These are phyloP conservation scores for Eulemur mongoz DNA, from an alignment of 2,797 vertebrate genomes.

Conservation along the genomic window DNA sequence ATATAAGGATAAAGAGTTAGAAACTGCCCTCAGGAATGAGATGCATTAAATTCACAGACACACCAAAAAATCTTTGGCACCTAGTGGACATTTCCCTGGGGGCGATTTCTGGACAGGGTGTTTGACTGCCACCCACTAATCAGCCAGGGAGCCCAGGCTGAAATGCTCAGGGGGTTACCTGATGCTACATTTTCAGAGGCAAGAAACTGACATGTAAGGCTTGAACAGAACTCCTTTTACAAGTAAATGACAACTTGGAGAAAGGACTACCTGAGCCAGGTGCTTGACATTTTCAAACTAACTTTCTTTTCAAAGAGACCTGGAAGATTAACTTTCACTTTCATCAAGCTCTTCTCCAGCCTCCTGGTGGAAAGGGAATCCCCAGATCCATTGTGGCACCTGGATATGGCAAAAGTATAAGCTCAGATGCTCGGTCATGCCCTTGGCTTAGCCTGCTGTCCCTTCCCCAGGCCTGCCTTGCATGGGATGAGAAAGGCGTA, in stretches of 20 bases:
- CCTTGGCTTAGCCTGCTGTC: background rate
- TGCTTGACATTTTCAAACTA: constrained; percentile 41
- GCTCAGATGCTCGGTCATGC: no score
- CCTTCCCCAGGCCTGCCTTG: background rate
- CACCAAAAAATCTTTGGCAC: background rate
- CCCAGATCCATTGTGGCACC: background rate
- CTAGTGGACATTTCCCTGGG: background rate
- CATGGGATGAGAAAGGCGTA: background rate
- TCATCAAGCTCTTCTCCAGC: background rate
- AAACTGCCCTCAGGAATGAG: background rate
- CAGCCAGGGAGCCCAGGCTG: background rate
- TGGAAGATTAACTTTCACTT: background rate
- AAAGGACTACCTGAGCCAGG: background rate
- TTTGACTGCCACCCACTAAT: background rate
- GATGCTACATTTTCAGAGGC: background rate
- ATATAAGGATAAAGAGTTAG: background rate
- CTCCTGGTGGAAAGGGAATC: background rate
- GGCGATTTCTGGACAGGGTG: background rate
- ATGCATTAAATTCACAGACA: background rate
- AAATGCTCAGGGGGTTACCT: background rate
- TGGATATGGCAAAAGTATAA: background rate
- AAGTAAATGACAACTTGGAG: constrained; percentile 1
- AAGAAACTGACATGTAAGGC: constrained; percentile 44
- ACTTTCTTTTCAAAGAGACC: constrained; percentile 28
- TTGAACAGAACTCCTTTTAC: background rate